Base-by-base conservation (phyloP, 2,113 vertebrate species). In the Salvelinus sp. region DNA sequence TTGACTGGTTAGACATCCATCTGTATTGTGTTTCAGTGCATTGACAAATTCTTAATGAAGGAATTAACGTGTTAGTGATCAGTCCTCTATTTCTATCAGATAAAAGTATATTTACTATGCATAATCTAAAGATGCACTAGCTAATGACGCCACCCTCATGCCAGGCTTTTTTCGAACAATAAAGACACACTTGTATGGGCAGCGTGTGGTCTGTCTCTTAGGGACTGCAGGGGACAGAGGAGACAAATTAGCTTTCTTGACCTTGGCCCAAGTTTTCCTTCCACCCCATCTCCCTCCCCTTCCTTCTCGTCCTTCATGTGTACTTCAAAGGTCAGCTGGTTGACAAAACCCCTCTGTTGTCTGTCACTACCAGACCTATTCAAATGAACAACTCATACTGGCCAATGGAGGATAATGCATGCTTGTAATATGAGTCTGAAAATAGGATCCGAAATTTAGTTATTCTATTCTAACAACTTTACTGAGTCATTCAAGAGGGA, bases 241-340 rank as follows among this genome's bases (percentile, higher is more conserved):
- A 91, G 91, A 92, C 91, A 93, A 93, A 94, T 93, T 92, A 91
- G 92, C 91, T 93, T 91, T 93, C 90, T 92, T 94, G 92, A 94
- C 93, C 92, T 93, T 91, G 91, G 92, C 88, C 89, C 84, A 86
- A 90, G 90, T 90, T 93, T 92, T 86, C 87, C 82, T 90, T 90
- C 86, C 81, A 83, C 78, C 76, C 77, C 83, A 70, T 79, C 72
- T 83, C 83, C 70, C 71, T 76, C 27, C 60, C 58, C 79, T n/a
- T 30, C 47, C 58, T 48, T 33, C 48, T 54, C 77, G 79, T 78
- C 88, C 89, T 87, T 87, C 87, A 83, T 88, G 74, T 88, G 90
- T 83, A 91, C 92, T 92, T 93, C 87, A 92, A 90, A 91, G 85
- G 90, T 90, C 88, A 89, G 85, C 83, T 83, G 85, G 82, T 88